Evolutionary conservation across 2,113 vertebrate species (phyloP).

Genomic region (Xenotilapia leptura): DNA sequence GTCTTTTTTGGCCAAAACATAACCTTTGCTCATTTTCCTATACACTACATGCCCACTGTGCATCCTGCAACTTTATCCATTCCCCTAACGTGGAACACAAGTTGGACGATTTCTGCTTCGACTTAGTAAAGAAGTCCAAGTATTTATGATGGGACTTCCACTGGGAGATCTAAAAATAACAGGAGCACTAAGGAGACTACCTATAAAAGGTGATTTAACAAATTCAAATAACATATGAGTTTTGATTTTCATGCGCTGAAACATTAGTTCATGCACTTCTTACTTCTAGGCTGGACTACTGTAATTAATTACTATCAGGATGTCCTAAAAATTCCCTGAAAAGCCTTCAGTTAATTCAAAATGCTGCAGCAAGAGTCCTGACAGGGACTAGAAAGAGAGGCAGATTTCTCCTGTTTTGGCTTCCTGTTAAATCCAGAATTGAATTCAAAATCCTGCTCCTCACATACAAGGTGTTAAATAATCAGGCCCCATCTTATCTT

Average conservation of each 20-base stretch:
- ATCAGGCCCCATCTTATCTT: background rate
- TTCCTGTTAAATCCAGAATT: background rate
- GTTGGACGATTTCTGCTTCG: background rate
- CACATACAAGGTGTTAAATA: background rate
- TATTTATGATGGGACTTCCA: background rate
- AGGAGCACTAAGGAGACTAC: background rate
- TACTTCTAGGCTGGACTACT: background rate
- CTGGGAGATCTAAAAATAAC: background rate
- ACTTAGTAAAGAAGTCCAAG: background rate
- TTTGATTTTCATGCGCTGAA: background rate
- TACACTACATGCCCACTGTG: background rate
- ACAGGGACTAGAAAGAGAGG: background rate
- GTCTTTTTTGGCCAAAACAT: background rate
- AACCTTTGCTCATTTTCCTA: background rate
- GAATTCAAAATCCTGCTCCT: background rate
- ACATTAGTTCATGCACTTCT: background rate
- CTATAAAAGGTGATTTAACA: background rate
- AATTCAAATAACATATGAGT: background rate
- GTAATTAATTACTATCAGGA: background rate
- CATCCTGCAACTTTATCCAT: background rate
- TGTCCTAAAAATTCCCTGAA: fast-evolving
- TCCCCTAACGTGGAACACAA: background rate
- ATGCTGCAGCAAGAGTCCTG: background rate
- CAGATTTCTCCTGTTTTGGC: fast-evolving
- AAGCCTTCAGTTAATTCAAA: background rate